phyloP scores from a whole-genome alignment of 2,797 vertebrate species.

The Centroberyx gerrardi region DNA sequence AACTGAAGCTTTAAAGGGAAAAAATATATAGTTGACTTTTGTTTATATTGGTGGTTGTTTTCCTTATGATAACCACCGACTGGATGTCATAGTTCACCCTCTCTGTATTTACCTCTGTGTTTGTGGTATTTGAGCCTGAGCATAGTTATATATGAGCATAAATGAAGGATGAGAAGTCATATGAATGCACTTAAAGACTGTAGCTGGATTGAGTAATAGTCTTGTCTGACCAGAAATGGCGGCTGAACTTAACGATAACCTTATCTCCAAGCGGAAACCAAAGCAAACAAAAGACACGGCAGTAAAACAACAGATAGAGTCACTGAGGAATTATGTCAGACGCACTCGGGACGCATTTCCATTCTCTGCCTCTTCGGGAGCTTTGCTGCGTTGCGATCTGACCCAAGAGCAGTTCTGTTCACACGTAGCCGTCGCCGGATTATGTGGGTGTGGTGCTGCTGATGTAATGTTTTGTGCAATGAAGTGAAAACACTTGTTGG shows the following conservation, averaged over 20 bases:
- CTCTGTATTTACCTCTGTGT: neutral
- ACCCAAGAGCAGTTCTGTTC: constrained; percentile 40
- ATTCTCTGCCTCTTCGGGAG: neutral
- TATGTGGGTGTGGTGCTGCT: constrained; percentile 67
- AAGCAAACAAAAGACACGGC: constrained; percentile 65
- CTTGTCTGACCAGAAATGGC: constrained; percentile 24
- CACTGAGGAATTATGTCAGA: constrained; percentile 57
- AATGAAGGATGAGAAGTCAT: neutral
- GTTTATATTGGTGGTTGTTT: too few species aligned
- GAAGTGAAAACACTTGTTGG: constrained; percentile 41
- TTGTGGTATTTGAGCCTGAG: constrained; percentile 11
- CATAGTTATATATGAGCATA: neutral
- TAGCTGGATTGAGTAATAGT: constrained; percentile 27
- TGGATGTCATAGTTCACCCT: neutral
- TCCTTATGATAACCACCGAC: neutral
- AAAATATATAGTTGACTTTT: too few species aligned
- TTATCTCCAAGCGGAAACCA: constrained; percentile 71
- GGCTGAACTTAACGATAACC: constrained; percentile 24
- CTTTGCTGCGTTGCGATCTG: constrained; percentile 49
- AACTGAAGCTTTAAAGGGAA: neutral
- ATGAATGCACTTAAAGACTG: neutral
- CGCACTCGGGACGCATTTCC: constrained; percentile 17
- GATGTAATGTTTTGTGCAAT: constrained; percentile 60
- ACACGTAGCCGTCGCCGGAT: constrained; percentile 31
- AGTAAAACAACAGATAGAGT: constrained; percentile 45